These are phyloP conservation scores for Apolygus lucorum DNA, from an alignment of 1,140 invertebrate species.

Conservation along the genomic window DNA sequence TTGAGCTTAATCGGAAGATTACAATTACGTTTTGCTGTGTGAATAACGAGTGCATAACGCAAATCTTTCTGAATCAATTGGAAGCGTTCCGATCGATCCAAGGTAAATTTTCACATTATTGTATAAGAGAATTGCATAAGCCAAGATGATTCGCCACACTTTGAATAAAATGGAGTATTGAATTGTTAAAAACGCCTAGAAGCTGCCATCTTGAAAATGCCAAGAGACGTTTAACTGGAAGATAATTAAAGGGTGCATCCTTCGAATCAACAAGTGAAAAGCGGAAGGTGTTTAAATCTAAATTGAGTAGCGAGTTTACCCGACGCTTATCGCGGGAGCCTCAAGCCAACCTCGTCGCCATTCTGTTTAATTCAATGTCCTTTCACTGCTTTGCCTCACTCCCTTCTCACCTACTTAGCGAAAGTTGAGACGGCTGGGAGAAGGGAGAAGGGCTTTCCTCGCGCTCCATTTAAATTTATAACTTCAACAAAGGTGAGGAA, in stretches of 20 bases:
- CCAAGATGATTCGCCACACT: too few species aligned
- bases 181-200: too few species aligned
- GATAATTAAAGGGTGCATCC: constrained; percentile 9
- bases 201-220: neutral
- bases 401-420: neutral
- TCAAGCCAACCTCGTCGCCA: neutral
- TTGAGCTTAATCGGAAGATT: too few species aligned
- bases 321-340: constrained; percentile 8
- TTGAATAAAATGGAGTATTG: too few species aligned
- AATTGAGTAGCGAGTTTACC: constrained; percentile 15
- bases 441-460: neutral
- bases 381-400: neutral
- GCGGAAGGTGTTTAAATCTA: constrained; percentile 12
- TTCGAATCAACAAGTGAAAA: constrained; percentile 4
- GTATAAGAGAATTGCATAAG: too few species aligned
- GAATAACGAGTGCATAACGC: too few species aligned
- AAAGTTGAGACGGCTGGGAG: neutral
- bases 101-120: too few species aligned
- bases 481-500: neutral
- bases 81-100: too few species aligned
- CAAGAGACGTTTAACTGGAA: neutral
- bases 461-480: constrained; percentile 10
- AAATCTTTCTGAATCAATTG: too few species aligned
- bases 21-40: too few species aligned
- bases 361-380: constrained; percentile 11